phyloP scores from a whole-genome alignment of 2,888 invertebrate species.

The Heliconius erato region DNA sequence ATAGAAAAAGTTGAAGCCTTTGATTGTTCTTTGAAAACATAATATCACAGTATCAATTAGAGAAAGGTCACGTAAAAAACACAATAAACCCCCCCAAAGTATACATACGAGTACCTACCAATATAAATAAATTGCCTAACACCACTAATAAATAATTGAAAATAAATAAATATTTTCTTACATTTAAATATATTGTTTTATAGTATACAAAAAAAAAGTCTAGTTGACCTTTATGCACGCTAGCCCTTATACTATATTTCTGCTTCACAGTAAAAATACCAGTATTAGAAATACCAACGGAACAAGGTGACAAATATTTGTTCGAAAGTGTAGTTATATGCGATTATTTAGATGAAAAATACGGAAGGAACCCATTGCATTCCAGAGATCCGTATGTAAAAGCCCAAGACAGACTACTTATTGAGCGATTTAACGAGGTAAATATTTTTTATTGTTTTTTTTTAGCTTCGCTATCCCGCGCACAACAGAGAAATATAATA shows the following conservation, averaged over 20 bases:
- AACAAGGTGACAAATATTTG: slow-evolving; percentile 86
- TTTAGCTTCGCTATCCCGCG: no score
- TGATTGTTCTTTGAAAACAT: no score
- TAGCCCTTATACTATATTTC: neutral
- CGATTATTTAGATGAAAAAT: slow-evolving; percentile 93
- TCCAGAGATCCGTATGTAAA: slow-evolving; percentile 88
- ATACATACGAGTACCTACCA: neutral
- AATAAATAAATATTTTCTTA: no score
- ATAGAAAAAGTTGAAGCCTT: no score
- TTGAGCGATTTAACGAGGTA: slow-evolving; percentile 89
- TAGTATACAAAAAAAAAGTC: neutral
- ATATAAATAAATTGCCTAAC: neutral
- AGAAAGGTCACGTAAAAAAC: no score
- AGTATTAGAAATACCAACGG: slow-evolving; percentile 88
- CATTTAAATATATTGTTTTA: no score
- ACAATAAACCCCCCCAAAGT: no score
- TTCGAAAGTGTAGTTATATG: slow-evolving; percentile 93
- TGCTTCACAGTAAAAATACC: slow-evolving; percentile 89
- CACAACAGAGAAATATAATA: no score
- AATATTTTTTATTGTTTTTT: slow-evolving; percentile 28
- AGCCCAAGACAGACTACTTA: slow-evolving; percentile 90
- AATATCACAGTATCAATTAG: no score
- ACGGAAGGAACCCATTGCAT: slow-evolving; percentile 87
- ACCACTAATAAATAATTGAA: neutral
- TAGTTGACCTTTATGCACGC: neutral